Evolutionary conservation across 2,888 invertebrate genomes (phyloP), one percentile per base, ranked within the genome.

Genomic region (Meloe dianella): DNA sequence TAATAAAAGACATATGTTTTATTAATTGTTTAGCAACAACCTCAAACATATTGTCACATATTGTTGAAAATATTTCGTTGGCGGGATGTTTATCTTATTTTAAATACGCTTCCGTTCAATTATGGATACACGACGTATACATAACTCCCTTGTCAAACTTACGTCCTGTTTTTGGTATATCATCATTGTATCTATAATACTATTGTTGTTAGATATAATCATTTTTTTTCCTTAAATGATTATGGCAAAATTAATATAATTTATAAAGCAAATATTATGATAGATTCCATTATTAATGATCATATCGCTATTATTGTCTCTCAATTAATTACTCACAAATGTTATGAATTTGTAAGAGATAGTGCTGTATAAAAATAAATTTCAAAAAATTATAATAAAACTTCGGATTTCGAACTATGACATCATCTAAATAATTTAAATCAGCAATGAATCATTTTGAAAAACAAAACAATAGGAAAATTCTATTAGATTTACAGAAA

Each of bases 231-330:
- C 27, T 27, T 14, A 17, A 35, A 59, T 41, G 32, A 59, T 38
- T n/a, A 58, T n/a, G 20, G n/a, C 10, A 35, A 64, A 62, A 62
- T 64, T 68, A 72, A 74, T 74, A 70, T 70, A 73, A 72, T 22
- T 72, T 69, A 60, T 22, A 71, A 10, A 65, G 70, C 69, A 73
- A 59, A 65, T 58, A 67, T 72, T 65, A 75, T 75, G 77, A 78
- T 78, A 76, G 75, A 69, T 65, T 61, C 71, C 73, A 68, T 51
- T 61, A 57, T 64, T 69, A 72, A 17, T 63, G 60, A 62, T 78
- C 17, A 76, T 73, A 77, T 76, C 76, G 75, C 73, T 30, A 41
- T 54, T 22, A 51, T 32, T 54, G 24, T 27, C n/a, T 30, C 41
- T 1, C n/a, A n/a, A n/a, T n/a, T 17, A 58, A 65, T 65, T 61